Conservation (phyloP, 2,888 invertebrate species). For the Glaucopsyche alexis region DNA sequence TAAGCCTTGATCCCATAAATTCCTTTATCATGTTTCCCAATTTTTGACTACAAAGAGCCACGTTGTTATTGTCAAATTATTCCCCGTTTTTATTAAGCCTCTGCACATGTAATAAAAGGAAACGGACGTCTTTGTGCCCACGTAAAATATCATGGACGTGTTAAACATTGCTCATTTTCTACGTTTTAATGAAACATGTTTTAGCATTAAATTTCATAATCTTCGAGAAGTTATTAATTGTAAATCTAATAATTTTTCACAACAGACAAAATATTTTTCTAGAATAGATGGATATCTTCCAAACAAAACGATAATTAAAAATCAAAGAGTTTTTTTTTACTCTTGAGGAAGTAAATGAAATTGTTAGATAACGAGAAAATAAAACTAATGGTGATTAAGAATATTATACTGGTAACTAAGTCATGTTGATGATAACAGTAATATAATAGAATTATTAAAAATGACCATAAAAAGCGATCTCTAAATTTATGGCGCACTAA, state of each 20-base stretch:
- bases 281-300: no score
- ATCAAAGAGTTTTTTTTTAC: no score
- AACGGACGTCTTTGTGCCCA: slow-evolving; percentile 18
- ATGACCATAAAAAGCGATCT: neutral
- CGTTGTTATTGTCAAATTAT: slow-evolving; percentile 23
- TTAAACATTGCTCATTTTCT: neutral
- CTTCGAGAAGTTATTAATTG: neutral
- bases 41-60: slow-evolving; percentile 27
- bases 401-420: no score
- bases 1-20: slow-evolving; percentile 10
- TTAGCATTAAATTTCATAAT: neutral
- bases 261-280: no score
- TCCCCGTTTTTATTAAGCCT: slow-evolving; percentile 21
- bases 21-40: slow-evolving; percentile 19
- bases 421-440: neutral
- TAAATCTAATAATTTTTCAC: no score
- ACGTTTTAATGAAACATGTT: neutral
- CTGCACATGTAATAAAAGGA: slow-evolving; percentile 24
- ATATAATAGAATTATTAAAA: slow-evolving; percentile 12
- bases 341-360: no score
- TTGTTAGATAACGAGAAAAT: no score
- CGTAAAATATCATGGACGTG: slow-evolving; percentile 18
- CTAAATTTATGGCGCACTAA: slow-evolving; percentile 15
- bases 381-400: no score
- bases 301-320: no score